phyloP scores from a whole-genome alignment of 1,140 invertebrate species.

The Berghia stephanieae region DNA sequence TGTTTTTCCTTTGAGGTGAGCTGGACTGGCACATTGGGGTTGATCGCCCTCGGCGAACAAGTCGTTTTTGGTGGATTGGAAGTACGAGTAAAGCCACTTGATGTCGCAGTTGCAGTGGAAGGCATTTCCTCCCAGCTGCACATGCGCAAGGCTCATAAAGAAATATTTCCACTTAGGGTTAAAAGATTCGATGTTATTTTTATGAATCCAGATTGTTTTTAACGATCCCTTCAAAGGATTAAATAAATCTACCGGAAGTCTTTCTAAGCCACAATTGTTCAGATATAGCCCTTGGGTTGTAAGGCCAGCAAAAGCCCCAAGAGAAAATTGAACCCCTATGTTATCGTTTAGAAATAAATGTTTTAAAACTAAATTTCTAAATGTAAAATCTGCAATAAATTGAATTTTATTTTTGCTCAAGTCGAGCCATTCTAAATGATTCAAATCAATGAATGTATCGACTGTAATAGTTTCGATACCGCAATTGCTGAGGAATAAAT shows the following conservation, averaged over 20 bases:
- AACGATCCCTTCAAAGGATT: constrained; percentile 60
- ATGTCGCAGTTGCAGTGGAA: constrained; percentile 65
- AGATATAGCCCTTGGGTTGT: constrained; percentile 61
- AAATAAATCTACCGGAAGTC: constrained; percentile 54
- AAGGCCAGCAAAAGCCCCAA: constrained; percentile 59
- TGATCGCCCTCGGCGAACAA: constrained; percentile 53
- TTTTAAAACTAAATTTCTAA: constrained; percentile 59
- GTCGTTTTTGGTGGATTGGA: constrained; percentile 35
- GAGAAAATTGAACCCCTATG: constrained; percentile 54
- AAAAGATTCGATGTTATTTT: constrained; percentile 59
- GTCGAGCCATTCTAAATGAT: constrained; percentile 62
- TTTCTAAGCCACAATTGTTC: constrained; percentile 57
- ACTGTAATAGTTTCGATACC: constrained; percentile 61
- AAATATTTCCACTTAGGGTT: constrained; percentile 50
- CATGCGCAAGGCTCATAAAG: constrained; percentile 57
- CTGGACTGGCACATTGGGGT: constrained; percentile 55
- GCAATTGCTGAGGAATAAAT: constrained; percentile 62
- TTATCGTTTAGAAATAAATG: constrained; percentile 65
- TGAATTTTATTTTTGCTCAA: constrained; percentile 63
- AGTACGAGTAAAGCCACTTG: constrained; percentile 60
- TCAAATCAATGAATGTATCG: constrained; percentile 60
- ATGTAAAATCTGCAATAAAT: constrained; percentile 58
- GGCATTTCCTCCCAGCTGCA: constrained; percentile 60
- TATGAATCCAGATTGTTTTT: constrained; percentile 60
- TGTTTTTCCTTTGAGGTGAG: constrained; percentile 43